Evolutionary conservation across 2,888 invertebrate species (phyloP), one percentile per base, ranked within the genome.

Genomic region (Ametastegia equiseti): DNA sequence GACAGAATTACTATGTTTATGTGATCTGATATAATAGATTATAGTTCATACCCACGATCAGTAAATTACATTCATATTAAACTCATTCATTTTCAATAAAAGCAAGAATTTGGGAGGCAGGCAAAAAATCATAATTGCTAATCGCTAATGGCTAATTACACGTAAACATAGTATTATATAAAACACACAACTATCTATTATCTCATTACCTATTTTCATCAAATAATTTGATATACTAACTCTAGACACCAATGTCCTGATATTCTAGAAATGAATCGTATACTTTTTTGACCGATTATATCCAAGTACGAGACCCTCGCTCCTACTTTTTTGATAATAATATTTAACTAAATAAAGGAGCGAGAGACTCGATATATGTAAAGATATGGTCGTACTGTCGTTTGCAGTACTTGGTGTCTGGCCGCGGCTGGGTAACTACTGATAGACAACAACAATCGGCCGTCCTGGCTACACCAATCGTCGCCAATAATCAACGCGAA

Each of bases 331-430:
- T n/a, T n/a, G n/a, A n/a, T n/a, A n/a, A n/a, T n/a, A n/a, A n/a
- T n/a, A n/a, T n/a, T n/a, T n/a, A n/a, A n/a, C n/a, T n/a, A n/a
- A n/a, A n/a, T 9, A 23, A 36, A 11, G n/a, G 27, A 39, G 19
- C 19, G 36, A 67, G 36, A 67, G 67, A 67, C 67, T 5, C 19
- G n/a, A 33, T 11, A 30, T 23, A 45, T 36, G 13, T 47, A 15
- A 54, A 7, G 23, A n/a, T 33, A 30, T 33, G 33, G 54, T 82
- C 84, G 84, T 84, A 84, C 86, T 84, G 88, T 90, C 87, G 86
- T 89, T 91, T 91, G 83, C 91, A 91, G 91, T 91, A 91, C 87
- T 89, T 91, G 91, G 90, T 89, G 88, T 88, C 90, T 88, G 91
- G 90, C 89, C 90, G 91, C 90, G 90, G 90, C 87, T 91, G 91